phyloP scores from a whole-genome alignment of 2,888 invertebrate genomes.

The Leptopilina drosophilae region DNA sequence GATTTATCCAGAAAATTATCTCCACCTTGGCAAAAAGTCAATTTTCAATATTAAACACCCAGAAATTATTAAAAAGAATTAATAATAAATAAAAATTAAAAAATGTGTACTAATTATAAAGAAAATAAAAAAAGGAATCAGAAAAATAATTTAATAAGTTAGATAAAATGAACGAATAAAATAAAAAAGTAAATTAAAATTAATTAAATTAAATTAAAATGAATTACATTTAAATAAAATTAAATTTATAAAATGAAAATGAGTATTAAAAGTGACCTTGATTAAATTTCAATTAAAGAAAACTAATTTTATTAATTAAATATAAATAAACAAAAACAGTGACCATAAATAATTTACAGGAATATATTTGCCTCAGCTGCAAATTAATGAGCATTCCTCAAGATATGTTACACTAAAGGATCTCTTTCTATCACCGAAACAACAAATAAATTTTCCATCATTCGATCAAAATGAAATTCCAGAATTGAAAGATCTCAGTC shows the following conservation, averaged over 20 bases:
- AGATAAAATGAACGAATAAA: no score
- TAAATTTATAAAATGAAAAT: no score
- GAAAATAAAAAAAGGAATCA: no score
- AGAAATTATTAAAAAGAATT: not conserved
- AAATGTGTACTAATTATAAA: not conserved
- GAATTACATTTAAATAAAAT: no score
- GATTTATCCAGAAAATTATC: conserved; percentile 5
- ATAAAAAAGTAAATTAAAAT: no score
- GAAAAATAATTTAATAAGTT: no score
- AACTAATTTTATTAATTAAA: no score
- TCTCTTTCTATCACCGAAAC: conserved; percentile 65
- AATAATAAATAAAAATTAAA: not conserved
- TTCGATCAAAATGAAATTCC: not conserved
- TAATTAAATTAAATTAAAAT: no score
- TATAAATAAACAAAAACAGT: not conserved
- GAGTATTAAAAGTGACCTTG: no score
- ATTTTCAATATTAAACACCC: not conserved
- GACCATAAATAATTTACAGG: conserved; percentile 12
- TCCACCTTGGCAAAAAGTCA: conserved; percentile 12
- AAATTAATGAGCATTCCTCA: conserved; percentile 57
- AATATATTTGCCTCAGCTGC: conserved; percentile 3
- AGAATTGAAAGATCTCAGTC: conserved; percentile 49
- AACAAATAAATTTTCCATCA: conserved; percentile 47
- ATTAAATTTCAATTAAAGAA: no score
- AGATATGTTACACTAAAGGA: conserved; percentile 70